Evolutionary conservation across 2,797 vertebrate species (phyloP).

Genomic region (Pangasius larnaudii): DNA sequence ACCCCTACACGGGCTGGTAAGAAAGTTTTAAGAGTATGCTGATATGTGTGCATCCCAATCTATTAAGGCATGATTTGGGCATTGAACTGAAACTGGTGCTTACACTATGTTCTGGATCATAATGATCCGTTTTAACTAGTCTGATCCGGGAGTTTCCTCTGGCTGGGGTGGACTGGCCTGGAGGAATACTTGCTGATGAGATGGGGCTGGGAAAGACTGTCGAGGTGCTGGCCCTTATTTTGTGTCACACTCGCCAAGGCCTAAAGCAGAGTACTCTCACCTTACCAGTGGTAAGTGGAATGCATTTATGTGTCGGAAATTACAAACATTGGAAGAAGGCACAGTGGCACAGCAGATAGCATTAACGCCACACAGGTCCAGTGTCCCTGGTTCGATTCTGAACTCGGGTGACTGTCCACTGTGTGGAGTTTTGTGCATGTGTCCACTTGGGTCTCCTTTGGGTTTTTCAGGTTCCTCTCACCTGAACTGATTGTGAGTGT

Average conservation of each 20-base stretch:
- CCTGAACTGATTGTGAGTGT: background rate
- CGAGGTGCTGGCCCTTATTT: constrained; percentile 94
- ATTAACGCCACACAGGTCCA: constrained; percentile 1
- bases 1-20: constrained; percentile 95
- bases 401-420: background rate
- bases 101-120: background rate
- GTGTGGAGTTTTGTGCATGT: constrained; percentile 9
- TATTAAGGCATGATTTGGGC: background rate
- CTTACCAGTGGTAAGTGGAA: constrained; percentile 85
- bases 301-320: background rate
- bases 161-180: constrained; percentile 89
- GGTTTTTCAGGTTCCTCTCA: background rate
- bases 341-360: no score
- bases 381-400: background rate
- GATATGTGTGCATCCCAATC: background rate
- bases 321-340: background rate
- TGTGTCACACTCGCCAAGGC: constrained; percentile 86
- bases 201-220: constrained; percentile 99
- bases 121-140: constrained; percentile 65
- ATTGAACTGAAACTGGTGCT: background rate
- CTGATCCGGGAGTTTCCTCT: constrained; percentile 87
- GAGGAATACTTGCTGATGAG: constrained; percentile 97
- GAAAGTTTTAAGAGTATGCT: constrained; percentile 48
- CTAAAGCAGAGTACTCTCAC: constrained; percentile 82
- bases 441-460: background rate